phyloP scores from a whole-genome alignment of 2,113 vertebrate species.

The Xiphias gladius region DNA sequence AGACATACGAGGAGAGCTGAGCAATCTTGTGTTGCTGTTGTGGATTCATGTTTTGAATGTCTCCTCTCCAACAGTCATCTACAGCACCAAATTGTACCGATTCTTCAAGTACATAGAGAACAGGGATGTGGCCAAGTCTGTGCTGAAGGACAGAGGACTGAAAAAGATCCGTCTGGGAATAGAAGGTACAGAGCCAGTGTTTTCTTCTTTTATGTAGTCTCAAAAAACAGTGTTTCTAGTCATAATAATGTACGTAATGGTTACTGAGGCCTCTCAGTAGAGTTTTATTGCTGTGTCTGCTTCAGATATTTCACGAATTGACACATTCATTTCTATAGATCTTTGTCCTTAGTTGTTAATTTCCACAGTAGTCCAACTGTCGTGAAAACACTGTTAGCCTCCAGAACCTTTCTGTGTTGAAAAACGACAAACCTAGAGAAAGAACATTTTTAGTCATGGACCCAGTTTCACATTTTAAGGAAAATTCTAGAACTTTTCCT shows the following conservation, averaged over 20 bases:
- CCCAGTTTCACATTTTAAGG: neutral
- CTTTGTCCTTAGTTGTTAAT: neutral
- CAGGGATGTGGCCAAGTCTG: constrained; percentile 96
- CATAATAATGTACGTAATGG: neutral
- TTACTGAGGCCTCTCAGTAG: no score
- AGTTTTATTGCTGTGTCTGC: neutral
- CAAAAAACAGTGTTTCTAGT: neutral
- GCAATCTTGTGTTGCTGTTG: no score
- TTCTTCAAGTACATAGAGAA: constrained; percentile 99
- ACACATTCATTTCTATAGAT: neutral
- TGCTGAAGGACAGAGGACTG: constrained; percentile 96
- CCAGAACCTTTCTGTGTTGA: neutral
- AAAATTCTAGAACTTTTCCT: neutral
- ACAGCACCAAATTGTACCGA: constrained; percentile 98
- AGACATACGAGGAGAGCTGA: no score
- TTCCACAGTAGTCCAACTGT: neutral
- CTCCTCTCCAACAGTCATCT: constrained; percentile 89
- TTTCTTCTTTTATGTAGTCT: neutral
- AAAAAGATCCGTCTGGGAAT: constrained; percentile 98
- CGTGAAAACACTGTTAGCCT: neutral
- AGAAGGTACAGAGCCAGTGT: constrained; percentile 88
- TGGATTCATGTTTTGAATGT: constrained; percentile 9
- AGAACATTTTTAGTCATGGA: neutral
- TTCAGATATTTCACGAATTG: neutral
- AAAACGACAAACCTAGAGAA: neutral